These are phyloP conservation scores for Chymomyza procnemis DNA, from an alignment of 2,888 invertebrate species.

Conservation along the genomic window DNA sequence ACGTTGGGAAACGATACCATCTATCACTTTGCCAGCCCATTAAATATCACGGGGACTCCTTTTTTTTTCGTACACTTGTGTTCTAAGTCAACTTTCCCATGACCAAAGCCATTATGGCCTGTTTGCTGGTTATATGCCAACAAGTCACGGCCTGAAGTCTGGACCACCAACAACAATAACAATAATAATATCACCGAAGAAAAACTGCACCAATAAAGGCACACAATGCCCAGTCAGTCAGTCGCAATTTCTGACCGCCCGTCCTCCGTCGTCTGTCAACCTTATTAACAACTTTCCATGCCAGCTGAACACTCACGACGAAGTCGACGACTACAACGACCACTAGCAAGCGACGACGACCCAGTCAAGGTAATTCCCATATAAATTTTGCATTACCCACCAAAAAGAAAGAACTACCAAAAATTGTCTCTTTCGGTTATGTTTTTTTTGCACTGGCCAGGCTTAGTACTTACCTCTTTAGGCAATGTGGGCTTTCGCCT, in stretches of 20 bases:
- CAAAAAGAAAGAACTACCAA: slow-evolving; percentile 25
- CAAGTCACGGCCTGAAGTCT: slow-evolving; percentile 55
- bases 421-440: slow-evolving; percentile 18
- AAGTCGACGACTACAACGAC: neutral
- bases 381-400: slow-evolving; percentile 57
- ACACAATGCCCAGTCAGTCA: neutral
- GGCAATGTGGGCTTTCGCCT: slow-evolving; percentile 40
- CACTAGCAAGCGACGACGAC: slow-evolving; percentile 9
- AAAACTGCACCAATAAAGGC: neutral
- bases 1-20: neutral
- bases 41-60: neutral
- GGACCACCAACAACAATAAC: slow-evolving; percentile 53
- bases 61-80: neutral
- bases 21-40: neutral
- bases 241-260: neutral
- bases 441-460: slow-evolving; percentile 10
- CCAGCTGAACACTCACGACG: slow-evolving; percentile 15
- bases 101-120: slow-evolving; percentile 55
- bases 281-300: slow-evolving; percentile 9
- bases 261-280: slow-evolving; percentile 13
- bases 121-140: slow-evolving; percentile 29
- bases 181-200: slow-evolving; percentile 15
- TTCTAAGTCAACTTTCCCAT: slow-evolving; percentile 56
- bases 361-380: slow-evolving; percentile 68
- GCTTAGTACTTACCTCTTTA: slow-evolving; percentile 22